Evolutionary conservation across 2,888 invertebrate genomes (phyloP).

Genomic region (Xestia xanthographa): DNA sequence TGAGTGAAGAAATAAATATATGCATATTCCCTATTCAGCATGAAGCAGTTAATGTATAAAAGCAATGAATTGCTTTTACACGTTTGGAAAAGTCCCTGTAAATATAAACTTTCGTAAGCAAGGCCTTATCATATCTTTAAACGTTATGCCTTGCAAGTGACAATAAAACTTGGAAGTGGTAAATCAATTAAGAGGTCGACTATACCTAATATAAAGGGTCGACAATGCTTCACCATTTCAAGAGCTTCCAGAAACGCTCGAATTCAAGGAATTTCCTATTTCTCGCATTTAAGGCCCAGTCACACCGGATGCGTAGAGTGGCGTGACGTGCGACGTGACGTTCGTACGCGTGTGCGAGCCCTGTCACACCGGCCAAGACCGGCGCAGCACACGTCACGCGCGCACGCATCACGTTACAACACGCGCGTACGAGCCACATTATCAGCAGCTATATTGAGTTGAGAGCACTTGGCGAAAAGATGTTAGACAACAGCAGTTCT

Average conservation of each 20-base stretch:
- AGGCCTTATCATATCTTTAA: not conserved
- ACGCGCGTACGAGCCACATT: no score
- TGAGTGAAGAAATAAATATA: no score
- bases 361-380: no score
- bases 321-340: no score
- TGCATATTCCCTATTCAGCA: not conserved
- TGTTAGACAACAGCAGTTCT: no score
- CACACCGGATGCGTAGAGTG: no score
- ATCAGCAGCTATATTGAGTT: no score
- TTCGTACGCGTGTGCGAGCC: no score
- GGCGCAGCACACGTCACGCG: no score
- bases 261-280: not conserved
- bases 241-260: not conserved
- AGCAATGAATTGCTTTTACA: not conserved
- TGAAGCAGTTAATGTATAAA: not conserved
- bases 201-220: not conserved
- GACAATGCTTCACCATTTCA: not conserved
- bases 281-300: no score
- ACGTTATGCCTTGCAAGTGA: not conserved
- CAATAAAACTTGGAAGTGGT: not conserved
- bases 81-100: not conserved
- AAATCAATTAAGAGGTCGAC: not conserved
- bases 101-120: not conserved
- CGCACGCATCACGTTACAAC: no score
- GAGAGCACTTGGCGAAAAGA: no score